These are phyloP conservation scores for Stenopsyche tienmushanensis DNA, from an alignment of 1,140 invertebrate genomes.

Conservation along the genomic window DNA sequence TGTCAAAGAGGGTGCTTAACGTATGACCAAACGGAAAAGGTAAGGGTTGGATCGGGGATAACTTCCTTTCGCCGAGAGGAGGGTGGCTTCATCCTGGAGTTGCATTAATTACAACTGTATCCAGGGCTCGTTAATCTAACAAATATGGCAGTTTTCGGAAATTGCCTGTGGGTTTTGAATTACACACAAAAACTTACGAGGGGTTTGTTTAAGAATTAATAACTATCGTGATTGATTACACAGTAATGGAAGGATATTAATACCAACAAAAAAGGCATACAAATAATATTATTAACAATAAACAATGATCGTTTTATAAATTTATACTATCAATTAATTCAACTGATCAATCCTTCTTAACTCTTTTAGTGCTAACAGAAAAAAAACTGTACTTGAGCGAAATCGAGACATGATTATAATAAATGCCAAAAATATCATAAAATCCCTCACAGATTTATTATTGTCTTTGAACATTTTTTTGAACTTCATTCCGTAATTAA, in stretches of 20 bases:
- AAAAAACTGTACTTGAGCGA: no score
- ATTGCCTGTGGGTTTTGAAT: conserved; percentile 33
- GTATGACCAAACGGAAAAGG: conserved; percentile 26
- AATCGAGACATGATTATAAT: no score
- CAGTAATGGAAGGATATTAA: not conserved
- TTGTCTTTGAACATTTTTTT: no score
- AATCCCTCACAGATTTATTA: no score
- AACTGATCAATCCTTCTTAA: no score
- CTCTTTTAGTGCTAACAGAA: no score
- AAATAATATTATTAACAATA: no score
- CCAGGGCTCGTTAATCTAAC: conserved; percentile 41
- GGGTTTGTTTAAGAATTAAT: not conserved
- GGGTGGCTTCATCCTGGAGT: conserved; percentile 29
- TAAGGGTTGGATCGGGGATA: conserved; percentile 15
- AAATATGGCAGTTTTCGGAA: conserved; percentile 42
- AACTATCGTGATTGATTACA: conserved; percentile 3
- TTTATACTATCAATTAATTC: no score
- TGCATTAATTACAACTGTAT: conserved; percentile 41
- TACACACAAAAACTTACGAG: conserved; percentile 22
- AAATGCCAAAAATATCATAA: no score
- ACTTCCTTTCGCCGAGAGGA: conserved; percentile 12
- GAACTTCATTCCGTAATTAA: no score
- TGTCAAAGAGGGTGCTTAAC: conserved; percentile 8
- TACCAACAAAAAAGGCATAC: not conserved
- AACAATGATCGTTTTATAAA: no score